Evolutionary conservation across 2,113 vertebrate genomes (phyloP), one percentile per base, ranked within the genome.

Genomic region (Tapirus terrestris): DNA sequence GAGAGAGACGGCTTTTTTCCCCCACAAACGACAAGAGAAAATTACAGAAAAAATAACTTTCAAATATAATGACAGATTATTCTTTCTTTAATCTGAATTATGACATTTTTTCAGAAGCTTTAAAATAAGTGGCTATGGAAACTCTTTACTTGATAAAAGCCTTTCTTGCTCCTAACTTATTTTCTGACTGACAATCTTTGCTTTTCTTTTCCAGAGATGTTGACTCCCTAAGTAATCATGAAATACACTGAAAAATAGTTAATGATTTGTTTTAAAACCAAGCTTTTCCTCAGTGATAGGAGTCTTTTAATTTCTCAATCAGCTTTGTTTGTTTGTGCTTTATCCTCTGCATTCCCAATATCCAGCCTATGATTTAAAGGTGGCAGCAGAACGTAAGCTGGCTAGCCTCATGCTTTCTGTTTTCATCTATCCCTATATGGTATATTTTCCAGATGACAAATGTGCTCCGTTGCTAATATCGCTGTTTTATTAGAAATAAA

Each of bases 61-160:
- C 51, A 21, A 33, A 3, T 53, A 51, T 31, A 43, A 61, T n/a
- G 39, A 36, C 10, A 45, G 33, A 4, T 43, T 53, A 27, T 67
- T 85, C 60, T 81, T 60, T 88, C 53, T 94, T 75, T 58, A 94
- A 81, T 68, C 39, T 76, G 67, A 85, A 88, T 90, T 73, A 51
- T 56, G 67, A 48, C 23, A 68, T 70, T 96, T 76, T 72, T 76
- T 72, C 72, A 39, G 25, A 63, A 90, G 95, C 56, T n/a, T 94
- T 67, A 29, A 83, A 73, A 39, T 39, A 76, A 63, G 23, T 84
- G 29, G 6, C 29, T 48, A 53, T 43, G 36, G 60, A 92, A 94
- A 68, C 7, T 20, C 29, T 87, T 93, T 87, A 45, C n/a, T n/a
- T 70, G n/a, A 45, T 86, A 31, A 93, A 45, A 79, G 5, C 25